These are phyloP conservation scores for Pristionchus japonicus DNA, from an alignment of 2,888 invertebrate genomes.

Conservation along the genomic window DNA sequence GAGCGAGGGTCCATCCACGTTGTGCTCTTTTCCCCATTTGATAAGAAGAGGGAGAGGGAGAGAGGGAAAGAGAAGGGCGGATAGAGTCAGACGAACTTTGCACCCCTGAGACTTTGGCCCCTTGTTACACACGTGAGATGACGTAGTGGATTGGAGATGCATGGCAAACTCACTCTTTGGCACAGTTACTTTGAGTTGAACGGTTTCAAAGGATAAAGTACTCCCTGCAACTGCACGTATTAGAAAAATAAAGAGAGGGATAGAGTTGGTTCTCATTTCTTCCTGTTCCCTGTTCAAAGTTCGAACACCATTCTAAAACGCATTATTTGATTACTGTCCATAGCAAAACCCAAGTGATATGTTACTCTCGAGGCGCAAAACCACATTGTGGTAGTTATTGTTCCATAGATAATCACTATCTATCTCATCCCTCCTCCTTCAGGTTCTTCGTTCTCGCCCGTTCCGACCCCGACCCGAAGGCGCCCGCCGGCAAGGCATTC, in stretches of 20 bases:
- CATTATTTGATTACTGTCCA: too few relatives aligned
- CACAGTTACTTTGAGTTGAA: too few relatives aligned
- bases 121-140: constrained; percentile 19
- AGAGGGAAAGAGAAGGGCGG: not conserved
- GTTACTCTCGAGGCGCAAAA: too few relatives aligned
- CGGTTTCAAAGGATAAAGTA: too few relatives aligned
- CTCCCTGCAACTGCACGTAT: too few relatives aligned
- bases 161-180: not conserved
- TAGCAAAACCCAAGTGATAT: not conserved
- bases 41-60: constrained; percentile 4
- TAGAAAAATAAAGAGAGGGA: too few relatives aligned
- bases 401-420: too few relatives aligned
- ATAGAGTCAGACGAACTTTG: not conserved
- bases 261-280: too few relatives aligned
- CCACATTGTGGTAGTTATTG: too few relatives aligned
- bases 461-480: constrained; percentile 92
- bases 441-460: constrained; percentile 91
- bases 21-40: not conserved
- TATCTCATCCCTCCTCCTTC: not conserved
- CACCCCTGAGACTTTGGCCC: not conserved
- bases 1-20: constrained; percentile 16
- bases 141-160: not conserved
- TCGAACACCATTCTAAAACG: too few relatives aligned
- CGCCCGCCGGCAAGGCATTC: constrained; percentile 91
- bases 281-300: not conserved